Base-by-base conservation (phyloP, 2,888 invertebrate genomes). In the Yponomeuta evonymella region DNA sequence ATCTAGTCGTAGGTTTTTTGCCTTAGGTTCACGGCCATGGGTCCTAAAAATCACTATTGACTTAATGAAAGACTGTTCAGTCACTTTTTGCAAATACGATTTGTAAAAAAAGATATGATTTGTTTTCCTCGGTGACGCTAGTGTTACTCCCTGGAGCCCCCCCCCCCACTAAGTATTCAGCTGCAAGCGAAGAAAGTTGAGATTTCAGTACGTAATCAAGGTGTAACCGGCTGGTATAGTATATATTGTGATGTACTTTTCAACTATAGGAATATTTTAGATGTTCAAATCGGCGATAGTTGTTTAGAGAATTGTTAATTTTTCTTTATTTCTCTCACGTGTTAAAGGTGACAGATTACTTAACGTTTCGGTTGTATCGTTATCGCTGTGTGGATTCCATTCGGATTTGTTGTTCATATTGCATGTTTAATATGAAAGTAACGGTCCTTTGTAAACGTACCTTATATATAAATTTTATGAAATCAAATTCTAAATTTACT, bases 241-340 rank as follows among this genome's bases (percentile, higher is more conserved):
- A 88, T 89, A 89, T 89, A 89, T 89, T 89, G 88, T 89, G 87
- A 88, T 89, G 85, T 88, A 86, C 81, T 84, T 84, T 83, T 83
- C 83, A 82, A 85, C 76, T 81, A 77, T 81, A 83, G 81, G 79
- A 77, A 79, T 62, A 76, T 78, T 79, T 75, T 79, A 81, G 81
- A 77, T 76, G 80, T 81, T 81, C 78, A 78, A 77, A 75, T 75
- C 78, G 78, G 79, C 80, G 77, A 74, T 82, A 80, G 80, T 79
- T 76, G 75, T 78, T 76, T 78, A 79, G 79, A 23, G 23, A 62
- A 43, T 81, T 79, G 76, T 77, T 74, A 75, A 76, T 73, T 75
- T 77, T 72, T 79, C 73, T 73, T 75, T 77, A 72, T 79, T 74
- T 77, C 70, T 78, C 74, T 74, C 75, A 76, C 64, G n/a, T 64